A percentile compares a stretch with the other conserved stretches of the same genome.
Conservation (phyloP, 2,113 vertebrate species). For the Corythornis vintsioides region DNA sequence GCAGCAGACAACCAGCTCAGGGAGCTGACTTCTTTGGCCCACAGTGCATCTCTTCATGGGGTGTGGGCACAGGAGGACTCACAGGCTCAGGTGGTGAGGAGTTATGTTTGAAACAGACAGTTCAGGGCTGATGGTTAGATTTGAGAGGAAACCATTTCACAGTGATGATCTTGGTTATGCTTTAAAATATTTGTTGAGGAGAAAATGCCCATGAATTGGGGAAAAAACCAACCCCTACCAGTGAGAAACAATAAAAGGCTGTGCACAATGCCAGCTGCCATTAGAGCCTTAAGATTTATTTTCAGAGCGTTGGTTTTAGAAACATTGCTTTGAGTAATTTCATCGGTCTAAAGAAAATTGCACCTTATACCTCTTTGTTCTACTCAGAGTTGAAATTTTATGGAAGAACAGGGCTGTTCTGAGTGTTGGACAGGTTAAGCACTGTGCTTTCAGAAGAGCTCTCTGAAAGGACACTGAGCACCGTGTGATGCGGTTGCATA, state of each 20-base stretch:
- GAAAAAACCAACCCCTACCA: accelerated
- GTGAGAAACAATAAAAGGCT: not conserved
- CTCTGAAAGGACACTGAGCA: not conserved
- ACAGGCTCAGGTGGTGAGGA: accelerated
- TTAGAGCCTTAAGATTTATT: not conserved
- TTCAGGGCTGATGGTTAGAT: not conserved
- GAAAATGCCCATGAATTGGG: not conserved
- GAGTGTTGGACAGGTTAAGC: not conserved
- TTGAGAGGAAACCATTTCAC: not conserved
- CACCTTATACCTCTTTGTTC: not conserved
- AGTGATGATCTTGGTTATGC: not conserved
- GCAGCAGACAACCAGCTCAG: not conserved
- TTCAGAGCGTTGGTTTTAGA: not conserved
- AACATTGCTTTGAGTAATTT: not conserved
- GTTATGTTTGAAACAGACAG: not conserved
- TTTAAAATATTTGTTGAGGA: not conserved
- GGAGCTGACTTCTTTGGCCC: not conserved
- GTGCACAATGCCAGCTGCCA: not conserved
- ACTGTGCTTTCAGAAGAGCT: not conserved
- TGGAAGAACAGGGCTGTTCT: not conserved
- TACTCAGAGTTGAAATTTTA: not conserved
- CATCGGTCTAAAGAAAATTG: not conserved
- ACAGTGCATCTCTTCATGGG: not conserved
- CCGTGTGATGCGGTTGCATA: not conserved
- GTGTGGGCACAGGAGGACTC: not conserved